phyloP scores from a whole-genome alignment of 2,113 vertebrate species.

The Taurulus bubalis region DNA sequence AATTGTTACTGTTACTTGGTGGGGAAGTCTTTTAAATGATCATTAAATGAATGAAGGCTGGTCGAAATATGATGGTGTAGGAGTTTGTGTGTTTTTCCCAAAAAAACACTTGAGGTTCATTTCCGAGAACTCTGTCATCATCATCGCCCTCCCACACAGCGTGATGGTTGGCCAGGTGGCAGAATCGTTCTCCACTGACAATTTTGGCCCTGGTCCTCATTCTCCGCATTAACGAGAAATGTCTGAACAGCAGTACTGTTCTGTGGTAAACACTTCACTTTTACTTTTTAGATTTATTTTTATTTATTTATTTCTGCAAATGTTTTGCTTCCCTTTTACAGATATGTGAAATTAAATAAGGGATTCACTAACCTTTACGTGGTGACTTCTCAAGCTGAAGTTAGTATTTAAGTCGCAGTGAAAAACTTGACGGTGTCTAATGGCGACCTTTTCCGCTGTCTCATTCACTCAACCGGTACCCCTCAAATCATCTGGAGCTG shows the following conservation, averaged over 20 bases:
- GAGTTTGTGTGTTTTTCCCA: constrained; percentile 10
- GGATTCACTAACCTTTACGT: background rate
- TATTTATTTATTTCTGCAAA: background rate
- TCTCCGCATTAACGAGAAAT: constrained; percentile 24
- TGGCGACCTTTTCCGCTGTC: constrained; percentile 16
- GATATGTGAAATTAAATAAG: background rate
- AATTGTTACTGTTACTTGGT: background rate
- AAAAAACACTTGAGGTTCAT: constrained; percentile 38
- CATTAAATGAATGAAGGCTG: background rate
- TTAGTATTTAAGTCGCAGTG: background rate
- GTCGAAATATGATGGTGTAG: constrained; percentile 4
- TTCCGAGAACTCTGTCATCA: constrained; percentile 39
- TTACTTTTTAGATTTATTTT: background rate
- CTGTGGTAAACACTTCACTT: constrained; percentile 1
- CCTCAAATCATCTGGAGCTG: constrained; percentile 55
- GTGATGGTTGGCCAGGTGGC: constrained; percentile 47
- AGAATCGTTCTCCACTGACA: constrained; percentile 25
- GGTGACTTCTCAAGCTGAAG: background rate
- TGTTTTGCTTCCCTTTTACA: background rate
- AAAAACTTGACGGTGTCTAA: background rate
- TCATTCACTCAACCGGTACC: constrained; percentile 20
- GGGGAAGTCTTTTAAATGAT: background rate
- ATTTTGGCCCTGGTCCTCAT: constrained; percentile 23
- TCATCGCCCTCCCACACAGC: constrained; percentile 44
- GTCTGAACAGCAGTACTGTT: constrained; percentile 2